Percentiles rank a stretch among this genome's conserved stretches.
Conservation (phyloP, 2,888 invertebrate genomes). For the Omphaloscelis lunosa region DNA sequence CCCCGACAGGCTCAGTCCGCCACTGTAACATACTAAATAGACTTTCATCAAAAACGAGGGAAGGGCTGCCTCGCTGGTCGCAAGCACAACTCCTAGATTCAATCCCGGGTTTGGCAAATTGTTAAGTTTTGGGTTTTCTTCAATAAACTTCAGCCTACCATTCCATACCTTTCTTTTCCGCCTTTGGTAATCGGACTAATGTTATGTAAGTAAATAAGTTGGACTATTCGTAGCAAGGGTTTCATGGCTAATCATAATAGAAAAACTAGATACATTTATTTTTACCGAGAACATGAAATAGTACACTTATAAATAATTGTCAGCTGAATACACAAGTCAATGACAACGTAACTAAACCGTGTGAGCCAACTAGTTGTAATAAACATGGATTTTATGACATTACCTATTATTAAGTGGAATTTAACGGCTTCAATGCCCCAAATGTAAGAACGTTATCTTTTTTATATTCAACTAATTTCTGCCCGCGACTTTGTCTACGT, state of each 20-base stretch:
- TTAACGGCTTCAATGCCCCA: background rate
- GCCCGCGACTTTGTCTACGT: too few relatives aligned
- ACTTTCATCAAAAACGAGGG: background rate
- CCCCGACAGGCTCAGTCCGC: too few relatives aligned
- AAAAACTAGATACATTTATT: background rate
- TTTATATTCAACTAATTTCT: background rate
- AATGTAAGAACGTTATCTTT: background rate
- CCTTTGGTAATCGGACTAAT: background rate
- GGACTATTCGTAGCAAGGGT: background rate
- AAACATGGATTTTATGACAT: conserved; percentile 1
- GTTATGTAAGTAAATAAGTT: background rate
- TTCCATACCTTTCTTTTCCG: background rate
- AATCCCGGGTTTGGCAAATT: background rate
- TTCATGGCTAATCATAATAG: conserved; percentile 8
- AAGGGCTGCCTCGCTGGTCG: background rate
- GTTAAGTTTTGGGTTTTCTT: background rate
- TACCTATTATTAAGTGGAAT: background rate
- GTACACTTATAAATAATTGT: conserved; percentile 21
- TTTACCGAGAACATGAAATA: conserved; percentile 38
- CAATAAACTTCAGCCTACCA: background rate
- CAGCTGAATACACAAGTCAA: conserved; percentile 30
- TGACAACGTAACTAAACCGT: conserved; percentile 5
- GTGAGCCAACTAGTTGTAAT: conserved; percentile 7
- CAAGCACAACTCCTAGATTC: background rate
- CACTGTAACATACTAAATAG: background rate